Base-by-base conservation (phyloP, 2,797 vertebrate species). In the Antennarius maculatus region DNA sequence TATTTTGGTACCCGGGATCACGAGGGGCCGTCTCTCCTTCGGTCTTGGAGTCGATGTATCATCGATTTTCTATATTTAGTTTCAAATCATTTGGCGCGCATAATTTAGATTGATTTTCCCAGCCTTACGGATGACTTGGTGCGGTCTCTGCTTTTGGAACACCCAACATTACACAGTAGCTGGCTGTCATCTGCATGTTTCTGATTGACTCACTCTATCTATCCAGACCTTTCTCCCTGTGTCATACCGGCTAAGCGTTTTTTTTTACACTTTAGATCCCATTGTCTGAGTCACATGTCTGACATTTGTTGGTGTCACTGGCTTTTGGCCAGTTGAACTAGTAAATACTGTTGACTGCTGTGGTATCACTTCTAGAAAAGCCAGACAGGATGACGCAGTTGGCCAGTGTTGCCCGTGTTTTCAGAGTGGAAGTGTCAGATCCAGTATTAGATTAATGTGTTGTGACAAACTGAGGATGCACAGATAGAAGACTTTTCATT, bases 201-300 rank as follows among this genome's bases (percentile, higher is more conserved):
- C 41, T 52, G 34, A 76, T 59, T 79, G 77, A 84, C 80, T 87
- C 77, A 61, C 53, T 23, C 8, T 43, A 43, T 53, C 61, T 66
- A 23, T 83, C 82, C 51, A 65, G 60, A 69, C 57, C 49, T 52
- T 71, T 77, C 79, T 69, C 60, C 16, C 46, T 49, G 37, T 29
- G 61, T 77, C 78, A 68, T 76, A 79, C 84, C 59, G 55, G 59
- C 68, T 80, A 81, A 83, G 82, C 76, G 4, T 82, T 86, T 85
- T 72, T 31, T 34, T 86, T 85, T 72, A 58, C 74, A 61, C 63
- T 66, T 49, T 64, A 55, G 61, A 84, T 77, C 78, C 71, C 74
- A 48, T 56, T 3, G 52, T 2, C 41, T 69, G 67, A 82, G 86
- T 90, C 88, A 86, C 82, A 74, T 76, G 85, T 71, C 79, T 63